phyloP scores from a whole-genome alignment of 2,797 vertebrate species.

The Melanotaenia nigrans region DNA sequence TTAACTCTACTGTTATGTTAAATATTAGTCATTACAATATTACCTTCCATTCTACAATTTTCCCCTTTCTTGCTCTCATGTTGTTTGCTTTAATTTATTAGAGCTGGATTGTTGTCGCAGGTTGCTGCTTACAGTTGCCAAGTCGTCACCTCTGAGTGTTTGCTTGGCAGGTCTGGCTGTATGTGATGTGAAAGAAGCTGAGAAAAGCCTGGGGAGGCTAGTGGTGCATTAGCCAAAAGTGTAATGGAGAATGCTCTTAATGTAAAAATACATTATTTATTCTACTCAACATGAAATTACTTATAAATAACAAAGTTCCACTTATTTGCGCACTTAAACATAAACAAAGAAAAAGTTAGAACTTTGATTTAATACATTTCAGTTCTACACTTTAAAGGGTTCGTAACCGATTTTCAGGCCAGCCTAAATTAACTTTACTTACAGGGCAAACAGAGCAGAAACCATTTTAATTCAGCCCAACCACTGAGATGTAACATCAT shows the following conservation, averaged over 20 bases:
- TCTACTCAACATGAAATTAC: background rate
- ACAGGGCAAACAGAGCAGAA: background rate
- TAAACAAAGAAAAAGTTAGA: conserved; percentile 24
- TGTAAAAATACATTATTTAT: conserved; percentile 25
- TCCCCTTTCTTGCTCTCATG: conserved; percentile 27
- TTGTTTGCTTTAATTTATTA: conserved; percentile 60
- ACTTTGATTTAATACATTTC: conserved; percentile 6
- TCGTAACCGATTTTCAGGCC: background rate
- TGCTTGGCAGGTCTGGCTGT: conserved; percentile 56
- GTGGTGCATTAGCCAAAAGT: conserved; percentile 39
- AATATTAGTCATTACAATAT: conserved; percentile 64
- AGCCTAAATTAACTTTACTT: background rate
- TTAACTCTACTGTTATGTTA: conserved; percentile 57
- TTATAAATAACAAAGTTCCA: conserved; percentile 21
- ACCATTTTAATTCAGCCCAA: background rate
- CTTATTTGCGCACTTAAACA: conserved; percentile 30
- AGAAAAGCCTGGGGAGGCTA: conserved; percentile 32
- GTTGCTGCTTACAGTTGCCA: conserved; percentile 65
- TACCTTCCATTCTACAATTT: conserved; percentile 44
- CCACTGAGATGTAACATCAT: background rate
- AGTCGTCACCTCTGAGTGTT: conserved; percentile 58
- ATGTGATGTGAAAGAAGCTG: conserved; percentile 43
- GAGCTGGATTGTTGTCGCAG: conserved; percentile 46
- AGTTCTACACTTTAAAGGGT: background rate
- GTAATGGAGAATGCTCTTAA: conserved; percentile 39